These are phyloP conservation scores for Desoria tigrina DNA, from an alignment of 2,888 invertebrate species.

Conservation along the genomic window DNA sequence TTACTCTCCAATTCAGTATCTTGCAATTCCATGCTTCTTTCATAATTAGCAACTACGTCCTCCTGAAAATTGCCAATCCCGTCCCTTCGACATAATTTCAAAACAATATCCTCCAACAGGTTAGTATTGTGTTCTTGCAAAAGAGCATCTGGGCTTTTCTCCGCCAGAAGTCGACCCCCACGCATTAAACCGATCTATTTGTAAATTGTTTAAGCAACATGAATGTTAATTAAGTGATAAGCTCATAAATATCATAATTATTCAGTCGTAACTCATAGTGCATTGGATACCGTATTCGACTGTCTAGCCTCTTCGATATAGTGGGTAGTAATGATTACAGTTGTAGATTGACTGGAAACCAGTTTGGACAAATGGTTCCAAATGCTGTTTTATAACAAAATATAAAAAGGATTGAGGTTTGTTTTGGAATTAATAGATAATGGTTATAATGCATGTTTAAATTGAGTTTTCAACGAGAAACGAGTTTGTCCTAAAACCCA, in stretches of 20 bases:
- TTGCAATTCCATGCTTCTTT: too few relatives aligned
- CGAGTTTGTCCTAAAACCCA: too few relatives aligned
- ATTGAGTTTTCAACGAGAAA: too few relatives aligned
- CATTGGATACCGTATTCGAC: constrained; percentile 24
- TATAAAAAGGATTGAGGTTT: too few relatives aligned
- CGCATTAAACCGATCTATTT: constrained; percentile 88
- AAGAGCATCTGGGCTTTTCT: constrained; percentile 77
- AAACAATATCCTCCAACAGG: constrained; percentile 86
- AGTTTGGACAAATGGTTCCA: constrained; percentile 92
- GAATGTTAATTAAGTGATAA: too few relatives aligned
- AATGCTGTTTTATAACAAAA: too few relatives aligned
- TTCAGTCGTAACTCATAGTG: too few relatives aligned
- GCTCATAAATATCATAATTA: too few relatives aligned
- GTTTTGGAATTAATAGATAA: not conserved
- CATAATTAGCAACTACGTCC: too few relatives aligned
- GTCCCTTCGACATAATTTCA: constrained; percentile 66
- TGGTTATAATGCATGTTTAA: too few relatives aligned
- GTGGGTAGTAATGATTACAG: constrained; percentile 68
- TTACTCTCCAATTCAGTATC: too few relatives aligned
- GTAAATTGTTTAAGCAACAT: not conserved
- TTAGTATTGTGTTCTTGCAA: constrained; percentile 78
- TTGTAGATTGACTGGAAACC: constrained; percentile 84
- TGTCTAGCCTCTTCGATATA: constrained; percentile 36
- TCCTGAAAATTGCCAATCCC: not conserved
- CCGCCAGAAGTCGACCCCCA: constrained; percentile 83